Conservation (phyloP, 2,888 invertebrate species). For the Pecten maximus region DNA sequence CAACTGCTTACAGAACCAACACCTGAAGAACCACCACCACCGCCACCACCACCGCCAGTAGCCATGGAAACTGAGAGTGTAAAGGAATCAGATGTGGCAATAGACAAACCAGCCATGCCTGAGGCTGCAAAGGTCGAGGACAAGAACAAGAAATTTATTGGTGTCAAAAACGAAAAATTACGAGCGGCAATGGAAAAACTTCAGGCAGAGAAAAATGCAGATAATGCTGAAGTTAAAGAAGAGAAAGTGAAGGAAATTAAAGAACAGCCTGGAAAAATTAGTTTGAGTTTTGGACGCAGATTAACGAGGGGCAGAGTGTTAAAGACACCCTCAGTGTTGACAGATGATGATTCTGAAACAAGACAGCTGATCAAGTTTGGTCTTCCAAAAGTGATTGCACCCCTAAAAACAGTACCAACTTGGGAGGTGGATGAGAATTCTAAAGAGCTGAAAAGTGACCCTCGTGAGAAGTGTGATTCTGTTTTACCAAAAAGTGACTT, state of each 20-base stretch:
- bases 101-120: background rate
- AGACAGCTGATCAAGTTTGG: constrained; percentile 46
- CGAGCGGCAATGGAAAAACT: background rate
- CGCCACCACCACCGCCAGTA: background rate
- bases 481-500: background rate
- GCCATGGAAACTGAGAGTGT: background rate
- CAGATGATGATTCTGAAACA: constrained; percentile 45
- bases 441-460: background rate
- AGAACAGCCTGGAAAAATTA: background rate
- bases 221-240: background rate
- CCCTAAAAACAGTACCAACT: constrained; percentile 20
- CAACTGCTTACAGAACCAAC: background rate
- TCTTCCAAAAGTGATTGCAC: constrained; percentile 33
- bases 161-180: constrained; percentile 29
- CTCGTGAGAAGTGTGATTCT: background rate
- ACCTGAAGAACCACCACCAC: background rate
- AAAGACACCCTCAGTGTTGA: background rate
- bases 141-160: constrained; percentile 55
- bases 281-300: constrained; percentile 37
- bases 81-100: background rate
- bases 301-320: constrained; percentile 34
- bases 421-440: constrained; percentile 37
- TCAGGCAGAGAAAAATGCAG: background rate
- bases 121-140: constrained; percentile 62
- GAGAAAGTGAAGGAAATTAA: background rate